These are phyloP conservation scores for Nemotelus pantherinus DNA, from an alignment of 2,888 invertebrate genomes.

Conservation along the genomic window DNA sequence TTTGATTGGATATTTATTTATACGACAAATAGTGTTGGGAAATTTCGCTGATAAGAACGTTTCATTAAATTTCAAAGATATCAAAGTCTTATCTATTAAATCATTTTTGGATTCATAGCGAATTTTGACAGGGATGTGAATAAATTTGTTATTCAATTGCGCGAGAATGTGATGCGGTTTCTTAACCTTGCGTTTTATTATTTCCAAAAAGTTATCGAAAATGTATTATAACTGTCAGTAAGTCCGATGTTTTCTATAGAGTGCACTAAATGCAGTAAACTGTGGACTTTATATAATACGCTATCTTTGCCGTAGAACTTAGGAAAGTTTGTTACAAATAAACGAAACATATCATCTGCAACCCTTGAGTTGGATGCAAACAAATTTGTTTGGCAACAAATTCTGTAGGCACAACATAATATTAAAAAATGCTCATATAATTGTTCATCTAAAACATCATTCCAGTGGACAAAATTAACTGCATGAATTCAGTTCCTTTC, in stretches of 20 bases:
- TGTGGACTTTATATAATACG: conserved; percentile 47
- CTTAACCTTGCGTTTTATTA: conserved; percentile 34
- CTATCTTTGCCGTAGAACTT: conserved; percentile 47
- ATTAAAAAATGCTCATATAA: too few species aligned
- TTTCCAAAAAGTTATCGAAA: conserved; percentile 49
- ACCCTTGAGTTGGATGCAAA: conserved; percentile 22
- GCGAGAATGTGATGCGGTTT: conserved; percentile 38
- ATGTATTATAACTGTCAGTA: conserved; percentile 43
- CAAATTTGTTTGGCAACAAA: too few species aligned
- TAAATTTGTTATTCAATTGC: conserved; percentile 37
- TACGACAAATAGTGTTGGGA: too few species aligned
- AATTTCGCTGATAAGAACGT: background rate
- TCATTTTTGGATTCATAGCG: background rate
- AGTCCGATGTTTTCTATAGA: conserved; percentile 40
- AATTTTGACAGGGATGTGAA: conserved; percentile 8
- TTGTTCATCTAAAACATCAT: background rate
- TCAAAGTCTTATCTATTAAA: background rate
- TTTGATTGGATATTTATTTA: too few species aligned
- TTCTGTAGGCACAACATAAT: too few species aligned
- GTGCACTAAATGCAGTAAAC: conserved; percentile 45
- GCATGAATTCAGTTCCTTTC: conserved; percentile 47
- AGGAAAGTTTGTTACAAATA: conserved; percentile 46
- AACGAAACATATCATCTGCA: conserved; percentile 34
- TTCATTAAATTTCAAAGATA: conserved; percentile 7
- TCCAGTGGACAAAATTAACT: conserved; percentile 48